Evolutionary conservation across 1,140 invertebrate genomes (phyloP).

Genomic region (Fopius arisanus): DNA sequence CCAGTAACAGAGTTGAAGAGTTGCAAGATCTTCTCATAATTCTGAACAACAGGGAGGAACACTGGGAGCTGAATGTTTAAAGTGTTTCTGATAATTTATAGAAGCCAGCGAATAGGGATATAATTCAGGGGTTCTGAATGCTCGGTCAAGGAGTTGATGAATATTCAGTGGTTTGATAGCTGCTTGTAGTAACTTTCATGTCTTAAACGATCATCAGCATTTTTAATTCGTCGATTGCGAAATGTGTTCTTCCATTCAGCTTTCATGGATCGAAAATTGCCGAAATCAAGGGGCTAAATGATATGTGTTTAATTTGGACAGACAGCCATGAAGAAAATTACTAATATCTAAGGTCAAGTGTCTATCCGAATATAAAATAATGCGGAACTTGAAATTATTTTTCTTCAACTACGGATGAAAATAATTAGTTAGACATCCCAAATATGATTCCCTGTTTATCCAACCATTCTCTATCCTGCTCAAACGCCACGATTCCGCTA

Average conservation of each 20-base stretch:
- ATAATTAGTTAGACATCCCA: slow-evolving; percentile 45
- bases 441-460: slow-evolving; percentile 46
- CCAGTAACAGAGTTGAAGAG: neutral
- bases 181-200: slow-evolving; percentile 29
- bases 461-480: slow-evolving; percentile 42
- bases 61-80: neutral
- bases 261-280: slow-evolving; percentile 43
- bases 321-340: slow-evolving; percentile 53
- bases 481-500: slow-evolving; percentile 36
- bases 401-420: slow-evolving; percentile 47
- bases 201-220: slow-evolving; percentile 24
- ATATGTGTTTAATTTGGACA: slow-evolving; percentile 60
- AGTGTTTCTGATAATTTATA: neutral
- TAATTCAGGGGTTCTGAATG: neutral
- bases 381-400: slow-evolving; percentile 41
- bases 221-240: slow-evolving; percentile 32
- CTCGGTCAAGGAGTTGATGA: neutral
- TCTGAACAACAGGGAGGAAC: neutral
- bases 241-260: slow-evolving; percentile 36
- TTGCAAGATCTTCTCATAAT: neutral
- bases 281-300: slow-evolving; percentile 57
- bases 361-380: slow-evolving; percentile 60
- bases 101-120: neutral
- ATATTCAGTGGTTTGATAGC: too few relatives aligned
- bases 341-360: slow-evolving; percentile 50